phyloP scores from a whole-genome alignment of 2,888 invertebrate species.

The Leptodirus hochenwartii region DNA sequence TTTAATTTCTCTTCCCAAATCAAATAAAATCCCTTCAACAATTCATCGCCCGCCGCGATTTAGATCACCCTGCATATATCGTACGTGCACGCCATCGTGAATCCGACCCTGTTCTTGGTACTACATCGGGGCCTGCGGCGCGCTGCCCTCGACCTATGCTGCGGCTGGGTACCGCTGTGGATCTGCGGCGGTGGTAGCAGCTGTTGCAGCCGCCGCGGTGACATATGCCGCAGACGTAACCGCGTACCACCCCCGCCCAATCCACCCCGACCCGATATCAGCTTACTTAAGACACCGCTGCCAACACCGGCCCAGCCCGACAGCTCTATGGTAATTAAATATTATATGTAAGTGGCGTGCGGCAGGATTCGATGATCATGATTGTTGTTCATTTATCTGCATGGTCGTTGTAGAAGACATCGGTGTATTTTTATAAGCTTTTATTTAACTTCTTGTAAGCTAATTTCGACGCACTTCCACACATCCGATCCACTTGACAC shows the following conservation, averaged over 20 bases:
- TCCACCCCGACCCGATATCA: conserved; percentile 37
- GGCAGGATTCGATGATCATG: conserved; percentile 19
- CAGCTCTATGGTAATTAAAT: conserved; percentile 35
- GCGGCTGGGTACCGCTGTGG: conserved; percentile 34
- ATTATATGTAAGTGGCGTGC: conserved; percentile 33
- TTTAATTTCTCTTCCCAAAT: too few relatives aligned
- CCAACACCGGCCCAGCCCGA: conserved; percentile 31
- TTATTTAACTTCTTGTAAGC: too few relatives aligned
- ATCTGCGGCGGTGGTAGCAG: neutral
- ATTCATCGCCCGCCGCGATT: too few relatives aligned
- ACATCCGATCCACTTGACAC: too few relatives aligned
- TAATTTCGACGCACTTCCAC: too few relatives aligned
- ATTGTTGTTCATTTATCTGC: conserved; percentile 14
- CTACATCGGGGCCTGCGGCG: conserved; percentile 57
- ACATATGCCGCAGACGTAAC: neutral
- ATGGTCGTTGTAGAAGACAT: conserved; percentile 19
- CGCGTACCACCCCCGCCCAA: conserved; percentile 38
- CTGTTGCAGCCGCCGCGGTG: neutral
- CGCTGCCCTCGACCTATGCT: conserved; percentile 54
- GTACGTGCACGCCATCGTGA: conserved; percentile 72
- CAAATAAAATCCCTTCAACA: too few relatives aligned
- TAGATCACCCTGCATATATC: conserved; percentile 74
- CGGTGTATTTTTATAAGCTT: too few relatives aligned
- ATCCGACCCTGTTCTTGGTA: conserved; percentile 62
- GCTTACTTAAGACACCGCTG: conserved; percentile 41